Evolutionary conservation across 2,113 vertebrate genomes (phyloP).

Genomic region (Megatriorchis doriae): DNA sequence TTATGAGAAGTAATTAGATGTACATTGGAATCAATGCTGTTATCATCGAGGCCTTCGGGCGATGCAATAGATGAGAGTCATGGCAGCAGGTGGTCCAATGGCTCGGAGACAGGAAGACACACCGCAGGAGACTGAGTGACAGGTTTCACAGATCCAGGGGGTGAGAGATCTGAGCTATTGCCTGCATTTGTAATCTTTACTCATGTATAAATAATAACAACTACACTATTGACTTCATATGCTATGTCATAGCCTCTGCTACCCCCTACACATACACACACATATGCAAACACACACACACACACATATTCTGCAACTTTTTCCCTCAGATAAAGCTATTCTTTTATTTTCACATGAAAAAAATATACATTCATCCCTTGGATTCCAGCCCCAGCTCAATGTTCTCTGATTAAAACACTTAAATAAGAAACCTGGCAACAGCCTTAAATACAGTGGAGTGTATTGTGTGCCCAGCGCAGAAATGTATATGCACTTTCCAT

Average conservation of each 20-base stretch:
- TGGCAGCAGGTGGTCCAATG: conserved; percentile 88
- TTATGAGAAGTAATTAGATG: conserved; percentile 99
- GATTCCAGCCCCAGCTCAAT: conserved; percentile 33
- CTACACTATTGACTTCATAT: conserved; percentile 82
- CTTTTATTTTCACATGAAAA: conserved; percentile 32
- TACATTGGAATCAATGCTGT: conserved; percentile 99
- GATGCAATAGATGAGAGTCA: conserved; percentile 87
- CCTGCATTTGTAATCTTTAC: conserved; percentile 87
- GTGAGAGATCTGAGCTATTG: conserved; percentile 85
- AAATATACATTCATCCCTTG: conserved; percentile 31
- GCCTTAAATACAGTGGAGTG: conserved; percentile 31
- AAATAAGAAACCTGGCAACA: conserved; percentile 52
- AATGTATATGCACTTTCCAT: conserved; percentile 13
- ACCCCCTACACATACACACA: conserved; percentile 34
- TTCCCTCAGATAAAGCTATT: conserved; percentile 16
- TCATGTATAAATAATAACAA: conserved; percentile 90
- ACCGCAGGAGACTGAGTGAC: conserved; percentile 86
- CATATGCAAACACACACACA: conserved; percentile 27
- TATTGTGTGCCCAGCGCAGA: conserved; percentile 1
- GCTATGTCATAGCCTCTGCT: conserved; percentile 80
- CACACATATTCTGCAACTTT: conserved; percentile 2
- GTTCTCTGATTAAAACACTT: conserved; percentile 49
- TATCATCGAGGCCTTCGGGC: conserved; percentile 91
- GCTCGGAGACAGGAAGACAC: conserved; percentile 87
- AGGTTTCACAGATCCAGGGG: conserved; percentile 87